Evolutionary conservation across 1,140 invertebrate genomes (phyloP).

Genomic region (Zaprionus inermis): DNA sequence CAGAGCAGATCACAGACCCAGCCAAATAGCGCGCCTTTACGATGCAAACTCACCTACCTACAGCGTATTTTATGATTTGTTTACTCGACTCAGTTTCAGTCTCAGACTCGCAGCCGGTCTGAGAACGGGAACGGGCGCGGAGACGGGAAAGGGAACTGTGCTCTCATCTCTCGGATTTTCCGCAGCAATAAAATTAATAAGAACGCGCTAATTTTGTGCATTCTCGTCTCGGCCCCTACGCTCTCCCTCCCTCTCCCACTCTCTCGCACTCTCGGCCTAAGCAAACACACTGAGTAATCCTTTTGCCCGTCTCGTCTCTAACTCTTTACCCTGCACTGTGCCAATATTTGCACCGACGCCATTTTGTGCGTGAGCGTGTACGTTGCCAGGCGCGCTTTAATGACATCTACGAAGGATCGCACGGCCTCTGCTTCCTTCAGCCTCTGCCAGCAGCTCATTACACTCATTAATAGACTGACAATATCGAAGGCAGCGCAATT

Average conservation of each 20-base stretch:
- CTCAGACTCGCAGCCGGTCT: constrained; percentile 18
- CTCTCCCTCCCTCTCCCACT: too few relatives aligned
- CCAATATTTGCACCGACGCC: constrained; percentile 72
- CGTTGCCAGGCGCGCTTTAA: constrained; percentile 28
- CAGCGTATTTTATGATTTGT: constrained; percentile 77
- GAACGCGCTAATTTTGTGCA: constrained; percentile 81
- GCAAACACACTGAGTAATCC: neutral
- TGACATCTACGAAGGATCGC: constrained; percentile 33
- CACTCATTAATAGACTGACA: constrained; percentile 49
- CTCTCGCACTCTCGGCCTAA: neutral
- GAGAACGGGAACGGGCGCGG: neutral
- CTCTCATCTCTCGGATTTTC: constrained; percentile 66
- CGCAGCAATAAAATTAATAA: constrained; percentile 83
- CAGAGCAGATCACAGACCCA: constrained; percentile 12
- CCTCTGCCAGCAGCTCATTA: too few relatives aligned
- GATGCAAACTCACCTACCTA: constrained; percentile 53
- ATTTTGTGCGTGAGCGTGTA: constrained; percentile 49
- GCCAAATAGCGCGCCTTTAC: constrained; percentile 29
- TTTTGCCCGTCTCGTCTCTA: constrained; percentile 33
- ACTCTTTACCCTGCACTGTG: constrained; percentile 68
- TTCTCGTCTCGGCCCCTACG: constrained; percentile 6
- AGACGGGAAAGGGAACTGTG: constrained; percentile 20
- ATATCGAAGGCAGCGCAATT: constrained; percentile 40
- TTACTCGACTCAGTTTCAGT: constrained; percentile 57
- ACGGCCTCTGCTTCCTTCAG: neutral